These are phyloP conservation scores for Neotragus moschatus DNA, from an alignment of 2,113 vertebrate genomes.

Conservation along the genomic window DNA sequence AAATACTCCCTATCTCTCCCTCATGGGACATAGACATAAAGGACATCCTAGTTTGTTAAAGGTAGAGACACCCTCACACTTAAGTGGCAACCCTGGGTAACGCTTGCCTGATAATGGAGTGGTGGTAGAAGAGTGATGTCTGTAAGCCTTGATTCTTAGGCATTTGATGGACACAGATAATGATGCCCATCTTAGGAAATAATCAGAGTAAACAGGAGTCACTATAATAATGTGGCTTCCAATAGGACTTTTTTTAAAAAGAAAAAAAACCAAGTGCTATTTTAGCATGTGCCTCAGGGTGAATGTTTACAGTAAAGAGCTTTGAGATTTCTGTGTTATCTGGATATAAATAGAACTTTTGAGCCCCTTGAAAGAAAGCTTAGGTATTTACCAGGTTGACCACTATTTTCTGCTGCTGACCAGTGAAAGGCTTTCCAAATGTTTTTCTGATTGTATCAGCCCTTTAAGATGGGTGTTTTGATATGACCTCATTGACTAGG, in stretches of 20 bases:
- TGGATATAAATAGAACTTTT: constrained; percentile 20
- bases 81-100: neutral
- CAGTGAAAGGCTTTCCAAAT: constrained; percentile 28
- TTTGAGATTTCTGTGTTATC: neutral
- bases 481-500: neutral
- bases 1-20: neutral
- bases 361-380: constrained; percentile 15
- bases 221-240: neutral
- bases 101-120: neutral
- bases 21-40: neutral
- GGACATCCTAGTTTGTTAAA: neutral
- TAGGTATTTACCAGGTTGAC: constrained; percentile 8
- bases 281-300: neutral
- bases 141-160: neutral
- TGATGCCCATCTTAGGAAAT: neutral
- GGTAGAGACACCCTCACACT: neutral
- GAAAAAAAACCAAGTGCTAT: neutral
- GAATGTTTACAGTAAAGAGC: neutral
- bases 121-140: neutral
- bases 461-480: neutral
- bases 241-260: neutral
- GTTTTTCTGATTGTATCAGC: constrained; percentile 1
- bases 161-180: neutral
- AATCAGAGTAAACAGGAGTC: neutral
- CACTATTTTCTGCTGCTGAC: constrained; percentile 35